These are phyloP conservation scores for Ectemnius cavifrons DNA, from an alignment of 2,888 invertebrate species.

Conservation along the genomic window DNA sequence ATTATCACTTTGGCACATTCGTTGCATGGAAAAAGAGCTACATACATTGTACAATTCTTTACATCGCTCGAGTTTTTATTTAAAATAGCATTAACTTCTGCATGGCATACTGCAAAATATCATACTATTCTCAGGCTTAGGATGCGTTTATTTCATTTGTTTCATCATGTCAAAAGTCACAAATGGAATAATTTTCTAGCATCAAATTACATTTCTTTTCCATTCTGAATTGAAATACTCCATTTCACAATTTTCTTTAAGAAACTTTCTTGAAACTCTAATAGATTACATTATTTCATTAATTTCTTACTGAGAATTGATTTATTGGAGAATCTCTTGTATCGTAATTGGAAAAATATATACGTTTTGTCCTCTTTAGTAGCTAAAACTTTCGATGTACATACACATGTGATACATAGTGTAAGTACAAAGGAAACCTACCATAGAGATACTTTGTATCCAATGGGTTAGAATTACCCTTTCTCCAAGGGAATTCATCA, in stretches of 20 bases:
- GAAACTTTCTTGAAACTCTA: too few relatives aligned
- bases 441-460: conserved; percentile 93
- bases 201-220: too few relatives aligned
- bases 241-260: too few relatives aligned
- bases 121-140: neutral
- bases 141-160: neutral
- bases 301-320: too few relatives aligned
- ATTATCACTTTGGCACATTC: conserved; percentile 98
- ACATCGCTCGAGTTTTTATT: conserved; percentile 92
- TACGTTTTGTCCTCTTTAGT: too few relatives aligned
- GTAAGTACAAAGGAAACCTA: conserved; percentile 76
- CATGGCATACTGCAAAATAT: conserved; percentile 90
- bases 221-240: too few relatives aligned
- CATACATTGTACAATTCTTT: conserved; percentile 90
- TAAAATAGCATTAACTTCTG: conserved; percentile 97
- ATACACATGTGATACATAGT: neutral
- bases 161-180: too few relatives aligned
- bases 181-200: too few relatives aligned
- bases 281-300: too few relatives aligned
- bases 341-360: neutral
- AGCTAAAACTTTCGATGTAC: neutral
- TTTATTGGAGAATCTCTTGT: neutral
- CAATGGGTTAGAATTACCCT: conserved; percentile 81
- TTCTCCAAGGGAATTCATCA: conserved; percentile 94
- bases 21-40: conserved; percentile 96